Evolutionary conservation across 1,140 invertebrate genomes (phyloP), one percentile per base, ranked within the genome.

Genomic region (Neuroterus valhalla): DNA sequence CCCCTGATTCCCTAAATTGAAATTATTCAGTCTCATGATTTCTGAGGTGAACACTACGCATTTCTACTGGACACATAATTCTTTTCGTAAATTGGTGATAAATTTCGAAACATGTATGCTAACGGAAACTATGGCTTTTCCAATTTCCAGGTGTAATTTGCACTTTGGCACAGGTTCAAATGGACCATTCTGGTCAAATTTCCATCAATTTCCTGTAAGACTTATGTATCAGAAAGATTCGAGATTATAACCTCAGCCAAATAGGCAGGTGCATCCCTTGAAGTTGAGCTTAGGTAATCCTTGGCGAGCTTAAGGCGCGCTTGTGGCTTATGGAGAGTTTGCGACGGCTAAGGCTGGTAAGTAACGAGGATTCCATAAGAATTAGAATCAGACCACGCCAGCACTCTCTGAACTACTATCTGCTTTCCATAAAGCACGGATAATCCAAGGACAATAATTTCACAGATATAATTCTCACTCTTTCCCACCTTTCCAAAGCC

Each of bases 251-350:
- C 80, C 77, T 77, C 71, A 72, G 72, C 50, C 70, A 77, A 68
- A 76, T 72, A 72, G 75, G 76, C 79, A 81, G 79, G 78, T 78
- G 76, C 74, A 73, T 68, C 75, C 75, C 77, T 81, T 78, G 73
- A 75, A 81, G 76, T 81, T 72, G 69, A 80, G 78, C 72, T 78
- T 74, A 72, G 74, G 75, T 81, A 81, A 83, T 83, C 75, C 78
- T 73, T 75, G 62, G 75, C 66, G 77, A 79, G 77, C 78, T 83
- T 79, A 85, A 79, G 78, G 73, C 72, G 70, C 70, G 75, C 68
- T 81, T 78, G 77, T 45, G 70, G 74, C 79, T 81, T 81, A 78
- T 69, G 62, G 68, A 72, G 78, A 82, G 73, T 83, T 81, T 83
- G 74, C 55, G 72, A 81, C 74, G 77, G 66, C 52, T 78, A 78